Base-by-base conservation (phyloP, 2,113 vertebrate species). In the Rana temporaria region DNA sequence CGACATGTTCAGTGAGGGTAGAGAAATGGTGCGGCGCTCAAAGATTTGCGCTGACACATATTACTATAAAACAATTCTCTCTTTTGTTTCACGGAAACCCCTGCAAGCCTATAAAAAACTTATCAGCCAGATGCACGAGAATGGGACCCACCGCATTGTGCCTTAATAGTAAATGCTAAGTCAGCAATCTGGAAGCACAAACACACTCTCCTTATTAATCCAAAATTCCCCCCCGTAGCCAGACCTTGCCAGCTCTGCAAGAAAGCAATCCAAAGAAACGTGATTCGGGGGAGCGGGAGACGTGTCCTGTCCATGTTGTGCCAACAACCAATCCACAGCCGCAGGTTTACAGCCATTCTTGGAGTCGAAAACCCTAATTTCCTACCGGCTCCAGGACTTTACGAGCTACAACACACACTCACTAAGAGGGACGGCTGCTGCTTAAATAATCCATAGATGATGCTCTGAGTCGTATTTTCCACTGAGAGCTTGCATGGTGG, bases 171-270 rank as follows among this genome's bases (percentile, higher is more conserved):
- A 48, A 55, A 57, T 34, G 38, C 67, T 6, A 3, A 67, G 24
- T 84, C 74, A 79, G 74, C 74, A 56, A 62, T 84, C 75, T 64
- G 24, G 15, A n/a, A n/a, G 30, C 53, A 52, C n/a, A n/a, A n/a
- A n/a, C 82, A 63, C 55, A 64, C 81, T 26, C 55, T 71, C 20
- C 34, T 78, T 79, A 72, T 78, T 79, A 79, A 72, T 72, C 56
- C 60, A 71, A 64, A 79, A 19, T 65, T 55, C 34, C 82, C 75
- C 34, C 82, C 75, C 63, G 17, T 42, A 78, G 48, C 42, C 65
- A 3, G 34, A 19, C 17, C 15, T 67, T 65, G 48, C 56, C 77
- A 53, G 64, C 60, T 14, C 62, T 8, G 62, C 19, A 32, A 74
- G 60, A 22, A 65, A 66, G 65, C 48, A 59, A 63, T 30, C 11